Percentiles rank a stretch among this genome's conserved stretches.
phyloP scores from a whole-genome alignment of 2,888 invertebrate genomes.

The Neocrepidodera transversa region DNA sequence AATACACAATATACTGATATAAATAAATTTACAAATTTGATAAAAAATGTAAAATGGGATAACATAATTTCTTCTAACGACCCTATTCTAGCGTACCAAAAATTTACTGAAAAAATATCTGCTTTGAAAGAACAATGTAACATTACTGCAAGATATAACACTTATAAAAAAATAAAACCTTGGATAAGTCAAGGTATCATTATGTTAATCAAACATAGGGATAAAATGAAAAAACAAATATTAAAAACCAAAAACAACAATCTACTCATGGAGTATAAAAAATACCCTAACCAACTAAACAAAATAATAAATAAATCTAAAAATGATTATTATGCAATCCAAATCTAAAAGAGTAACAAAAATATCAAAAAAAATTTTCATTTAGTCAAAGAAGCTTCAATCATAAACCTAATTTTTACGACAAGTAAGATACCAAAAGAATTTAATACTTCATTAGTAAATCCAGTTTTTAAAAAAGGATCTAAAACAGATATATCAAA shows the following conservation, averaged over 20 bases:
- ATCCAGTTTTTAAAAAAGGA: background rate
- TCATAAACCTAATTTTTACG: background rate
- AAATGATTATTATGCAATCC: slow-evolving; percentile 4
- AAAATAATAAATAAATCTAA: slow-evolving; percentile 14
- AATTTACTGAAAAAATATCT: background rate
- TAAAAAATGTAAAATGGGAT: background rate
- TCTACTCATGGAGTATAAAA: slow-evolving; percentile 6
- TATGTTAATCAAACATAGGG: background rate
- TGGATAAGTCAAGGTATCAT: background rate
- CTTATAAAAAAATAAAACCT: background rate
- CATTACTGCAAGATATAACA: background rate
- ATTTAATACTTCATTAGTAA: background rate
- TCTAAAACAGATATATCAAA: too few species aligned
- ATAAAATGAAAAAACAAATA: background rate
- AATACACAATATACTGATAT: too few species aligned
- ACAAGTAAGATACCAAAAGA: background rate
- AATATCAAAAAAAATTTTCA: background rate
- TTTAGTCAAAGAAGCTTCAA: slow-evolving; percentile 2
- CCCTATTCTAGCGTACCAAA: background rate
- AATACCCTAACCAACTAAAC: slow-evolving; percentile 11
- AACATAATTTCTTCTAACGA: background rate
- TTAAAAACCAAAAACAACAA: slow-evolving; percentile 4
- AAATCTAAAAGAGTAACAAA: background rate
- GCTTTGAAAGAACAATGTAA: background rate
- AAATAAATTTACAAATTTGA: too few species aligned